Percentiles rank a stretch among this genome's conserved stretches.
These are phyloP conservation scores for Heterochromis multidens DNA, from an alignment of 2,113 vertebrate genomes.

Conservation along the genomic window DNA sequence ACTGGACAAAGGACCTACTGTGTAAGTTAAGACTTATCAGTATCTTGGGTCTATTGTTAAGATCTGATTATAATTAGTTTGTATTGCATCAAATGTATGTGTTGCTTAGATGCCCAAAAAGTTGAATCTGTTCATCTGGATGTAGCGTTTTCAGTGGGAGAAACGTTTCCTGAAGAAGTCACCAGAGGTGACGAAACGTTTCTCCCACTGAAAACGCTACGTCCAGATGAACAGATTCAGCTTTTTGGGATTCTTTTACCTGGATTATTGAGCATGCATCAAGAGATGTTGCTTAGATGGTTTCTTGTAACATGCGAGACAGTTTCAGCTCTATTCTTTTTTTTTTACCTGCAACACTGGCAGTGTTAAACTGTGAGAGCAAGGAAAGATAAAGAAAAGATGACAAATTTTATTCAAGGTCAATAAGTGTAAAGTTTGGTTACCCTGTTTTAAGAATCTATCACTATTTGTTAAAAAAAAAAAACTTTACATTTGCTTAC, in stretches of 20 bases:
- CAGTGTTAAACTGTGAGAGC: background rate
- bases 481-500: background rate
- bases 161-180: too few species aligned
- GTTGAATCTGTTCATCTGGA: too few species aligned
- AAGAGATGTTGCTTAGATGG: background rate
- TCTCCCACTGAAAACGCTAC: too few species aligned
- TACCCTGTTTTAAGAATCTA: accelerated
- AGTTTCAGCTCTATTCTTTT: background rate
- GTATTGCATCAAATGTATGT: background rate
- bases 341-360: background rate
- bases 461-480: background rate
- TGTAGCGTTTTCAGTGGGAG: too few species aligned
- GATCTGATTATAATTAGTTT: background rate
- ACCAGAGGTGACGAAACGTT: too few species aligned
- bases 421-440: too few species aligned
- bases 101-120: too few species aligned
- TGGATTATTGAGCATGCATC: too few species aligned
- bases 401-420: too few species aligned
- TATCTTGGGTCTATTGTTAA: background rate
- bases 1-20: accelerated
- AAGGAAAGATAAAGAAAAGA: background rate
- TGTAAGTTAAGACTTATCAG: background rate
- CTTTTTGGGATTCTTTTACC: too few species aligned
- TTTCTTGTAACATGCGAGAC: background rate
- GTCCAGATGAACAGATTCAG: too few species aligned